These are phyloP conservation scores for Panulirus ornatus DNA, from an alignment of 1,140 invertebrate genomes.

Conservation along the genomic window DNA sequence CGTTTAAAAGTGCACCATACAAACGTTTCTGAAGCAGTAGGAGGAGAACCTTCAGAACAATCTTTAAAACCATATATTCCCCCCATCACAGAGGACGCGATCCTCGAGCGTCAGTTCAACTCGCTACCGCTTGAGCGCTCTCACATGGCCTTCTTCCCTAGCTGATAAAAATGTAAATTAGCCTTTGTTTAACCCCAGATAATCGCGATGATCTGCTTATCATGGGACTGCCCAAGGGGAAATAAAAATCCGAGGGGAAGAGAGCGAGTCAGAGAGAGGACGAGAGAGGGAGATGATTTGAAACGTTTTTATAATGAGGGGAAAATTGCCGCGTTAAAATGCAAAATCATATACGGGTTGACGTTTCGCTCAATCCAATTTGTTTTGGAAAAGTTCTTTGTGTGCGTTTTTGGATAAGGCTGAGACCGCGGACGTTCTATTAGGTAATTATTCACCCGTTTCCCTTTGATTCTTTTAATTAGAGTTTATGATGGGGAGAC, in stretches of 20 bases:
- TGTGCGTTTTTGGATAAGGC: constrained; percentile 64
- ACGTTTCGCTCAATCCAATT: constrained; percentile 71
- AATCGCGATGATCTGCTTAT: constrained; percentile 70
- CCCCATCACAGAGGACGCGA: neutral
- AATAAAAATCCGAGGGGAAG: constrained; percentile 22
- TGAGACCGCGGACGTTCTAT: constrained; percentile 62
- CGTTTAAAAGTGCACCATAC: too few species aligned
- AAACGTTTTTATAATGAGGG: constrained; percentile 71
- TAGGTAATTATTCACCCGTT: constrained; percentile 69
- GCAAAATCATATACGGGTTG: constrained; percentile 69
- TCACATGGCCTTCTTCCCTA: constrained; percentile 18
- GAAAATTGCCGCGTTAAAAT: constrained; percentile 68
- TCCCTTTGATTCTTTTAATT: constrained; percentile 68
- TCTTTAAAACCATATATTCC: too few species aligned
- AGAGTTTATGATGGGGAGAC: constrained; percentile 62
- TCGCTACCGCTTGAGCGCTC: neutral
- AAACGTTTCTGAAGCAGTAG: too few species aligned
- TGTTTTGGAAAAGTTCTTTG: constrained; percentile 72
- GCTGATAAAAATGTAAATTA: constrained; percentile 69
- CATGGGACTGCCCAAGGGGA: constrained; percentile 52
- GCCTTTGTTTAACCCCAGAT: constrained; percentile 66
- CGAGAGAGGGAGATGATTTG: constrained; percentile 40
- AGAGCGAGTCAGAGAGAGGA: neutral
- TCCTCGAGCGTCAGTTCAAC: neutral
- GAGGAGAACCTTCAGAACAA: too few species aligned